Base-by-base conservation (phyloP, 37 sponge, comb jelly and placozoan genomes). In the Chondrosia reniformis region DNA sequence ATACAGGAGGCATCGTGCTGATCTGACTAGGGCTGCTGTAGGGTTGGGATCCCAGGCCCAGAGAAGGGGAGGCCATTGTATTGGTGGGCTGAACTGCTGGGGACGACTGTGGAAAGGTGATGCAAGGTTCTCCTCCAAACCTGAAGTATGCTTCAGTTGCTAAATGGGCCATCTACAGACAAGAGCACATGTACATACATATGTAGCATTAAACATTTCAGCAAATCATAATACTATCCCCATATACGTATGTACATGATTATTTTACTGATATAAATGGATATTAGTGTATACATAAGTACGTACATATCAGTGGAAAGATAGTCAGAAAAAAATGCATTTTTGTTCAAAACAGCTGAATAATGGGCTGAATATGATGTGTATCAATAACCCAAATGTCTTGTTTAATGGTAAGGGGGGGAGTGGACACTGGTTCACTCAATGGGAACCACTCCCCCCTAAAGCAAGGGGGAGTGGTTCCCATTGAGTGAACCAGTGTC, bases 111-210 rank as follows among this genome's bases (percentile, higher is more conserved):
- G 92, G 89, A 54, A 84, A 85, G 0, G 81, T 42, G 38, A 97
- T 76, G 33, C 78, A 79, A 22, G 99, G 96, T 54, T 98, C 96
- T 19, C 96, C 99, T n/a, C 99, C 96, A 85, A 85, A 92, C 59
- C 81, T 84, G 79, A 97, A 89, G 84, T 89, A 94, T 0, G 93
- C 89, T 42, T 89, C 84, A 61, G 92, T 82, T 44, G 94, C 97
- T 65, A 78, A 79, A 10, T 33, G 31, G 21, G 92, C 80, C 17
- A 91, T 55, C 87, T 87, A 62, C 40, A 33, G 65, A 49, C 37
- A 45, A 36, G 52, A 15, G 15, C 15, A 49, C 15, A 49, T 49
- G 15, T 49, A 15, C 15, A 15, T 49, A 15, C 15, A 15, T 49
- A 15, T 30, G 30, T 30, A 13, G 28, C 30, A 59, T 25, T 7